These are phyloP conservation scores for Ctenopoma multispine DNA, from an alignment of 2,797 vertebrate genomes.

Conservation along the genomic window DNA sequence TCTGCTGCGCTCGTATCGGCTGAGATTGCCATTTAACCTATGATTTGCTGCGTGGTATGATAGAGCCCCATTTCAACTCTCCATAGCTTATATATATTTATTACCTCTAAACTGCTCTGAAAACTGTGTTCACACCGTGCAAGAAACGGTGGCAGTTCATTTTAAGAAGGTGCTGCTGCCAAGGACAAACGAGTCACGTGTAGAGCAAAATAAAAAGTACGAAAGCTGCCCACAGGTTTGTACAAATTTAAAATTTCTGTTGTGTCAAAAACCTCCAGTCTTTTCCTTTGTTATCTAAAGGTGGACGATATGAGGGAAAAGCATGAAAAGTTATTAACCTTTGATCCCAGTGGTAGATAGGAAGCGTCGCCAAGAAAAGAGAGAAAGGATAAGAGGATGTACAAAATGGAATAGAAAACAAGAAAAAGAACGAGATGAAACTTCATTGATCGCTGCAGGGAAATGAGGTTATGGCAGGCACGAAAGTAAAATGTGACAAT, in stretches of 20 bases:
- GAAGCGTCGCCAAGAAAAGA: slow-evolving; percentile 25
- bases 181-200: slow-evolving; percentile 38
- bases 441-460: slow-evolving; percentile 42
- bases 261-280: slow-evolving; percentile 30
- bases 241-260: slow-evolving; percentile 15
- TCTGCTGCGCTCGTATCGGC: slow-evolving; percentile 19
- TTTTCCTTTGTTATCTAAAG: slow-evolving; percentile 29
- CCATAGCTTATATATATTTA: slow-evolving; percentile 20
- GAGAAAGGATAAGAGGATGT: slow-evolving; percentile 22
- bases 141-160: not conserved
- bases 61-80: slow-evolving; percentile 5
- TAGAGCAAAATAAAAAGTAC: not conserved
- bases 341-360: slow-evolving; percentile 61
- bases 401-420: slow-evolving; percentile 19
- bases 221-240: not conserved
- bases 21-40: slow-evolving; percentile 63
- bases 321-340: slow-evolving; percentile 67
- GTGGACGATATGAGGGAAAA: slow-evolving; percentile 14
- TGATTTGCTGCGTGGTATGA: slow-evolving; percentile 30
- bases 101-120: not conserved
- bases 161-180: not conserved
- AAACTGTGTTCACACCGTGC: not conserved
- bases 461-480: slow-evolving; percentile 26
- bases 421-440: slow-evolving; percentile 30
- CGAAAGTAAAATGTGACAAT: slow-evolving; percentile 22